Percentiles rank a stretch among this genome's conserved stretches.
These are phyloP conservation scores for Junonia oenone DNA, from an alignment of 2,888 invertebrate genomes.

Conservation along the genomic window DNA sequence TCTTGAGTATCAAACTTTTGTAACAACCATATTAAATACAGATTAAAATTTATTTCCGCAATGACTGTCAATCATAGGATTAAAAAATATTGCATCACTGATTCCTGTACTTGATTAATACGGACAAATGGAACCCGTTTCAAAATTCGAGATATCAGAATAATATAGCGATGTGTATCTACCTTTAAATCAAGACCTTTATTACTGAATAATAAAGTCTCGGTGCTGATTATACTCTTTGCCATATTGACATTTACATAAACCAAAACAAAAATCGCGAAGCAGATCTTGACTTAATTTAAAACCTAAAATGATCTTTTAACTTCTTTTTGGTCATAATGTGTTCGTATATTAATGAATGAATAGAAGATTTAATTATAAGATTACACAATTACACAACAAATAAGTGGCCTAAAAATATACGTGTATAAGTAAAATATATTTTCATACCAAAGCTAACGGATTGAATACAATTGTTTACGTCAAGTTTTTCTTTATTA, in stretches of 20 bases:
- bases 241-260: constrained; percentile 18
- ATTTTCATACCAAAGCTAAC: not conserved
- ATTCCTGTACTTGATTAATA: not conserved
- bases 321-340: not conserved
- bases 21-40: not conserved
- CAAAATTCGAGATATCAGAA: not conserved
- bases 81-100: no score
- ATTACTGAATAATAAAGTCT: constrained; percentile 51
- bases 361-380: not conserved
- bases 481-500: no score
- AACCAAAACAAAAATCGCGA: constrained; percentile 1
- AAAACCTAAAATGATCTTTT: not conserved
- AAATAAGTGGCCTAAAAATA: no score
- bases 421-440: no score
- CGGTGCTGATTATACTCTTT: constrained; percentile 29
- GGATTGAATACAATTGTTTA: not conserved
- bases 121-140: not conserved
- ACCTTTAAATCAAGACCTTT: constrained; percentile 53
- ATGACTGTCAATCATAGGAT: no score
- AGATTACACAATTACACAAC: not conserved
- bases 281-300: constrained; percentile 7
- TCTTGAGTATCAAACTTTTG: not conserved
- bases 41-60: not conserved
- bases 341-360: not conserved
- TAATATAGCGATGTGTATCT: constrained; percentile 19